These are phyloP conservation scores for Muntiacus reevesi DNA, from an alignment of 2,113 vertebrate genomes.

Conservation along the genomic window DNA sequence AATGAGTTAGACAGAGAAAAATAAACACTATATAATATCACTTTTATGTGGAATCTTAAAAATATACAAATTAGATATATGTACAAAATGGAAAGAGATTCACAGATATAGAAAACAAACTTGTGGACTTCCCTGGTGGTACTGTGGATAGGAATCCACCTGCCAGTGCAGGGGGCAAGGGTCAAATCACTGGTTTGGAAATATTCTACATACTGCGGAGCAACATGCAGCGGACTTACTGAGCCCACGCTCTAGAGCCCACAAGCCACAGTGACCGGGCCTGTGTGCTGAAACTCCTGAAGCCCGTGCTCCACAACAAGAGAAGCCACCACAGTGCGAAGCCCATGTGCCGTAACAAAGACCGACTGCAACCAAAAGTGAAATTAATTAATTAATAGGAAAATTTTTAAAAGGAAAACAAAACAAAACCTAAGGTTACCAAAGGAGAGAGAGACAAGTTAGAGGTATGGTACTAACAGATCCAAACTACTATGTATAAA, in stretches of 20 bases:
- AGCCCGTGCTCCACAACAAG: background rate
- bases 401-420: background rate
- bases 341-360: background rate
- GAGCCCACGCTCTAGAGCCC: background rate
- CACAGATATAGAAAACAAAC: background rate
- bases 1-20: background rate
- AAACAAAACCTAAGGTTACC: background rate
- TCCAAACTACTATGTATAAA: background rate
- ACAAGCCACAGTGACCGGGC: background rate
- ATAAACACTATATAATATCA: background rate
- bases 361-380: background rate
- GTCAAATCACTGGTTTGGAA: background rate
- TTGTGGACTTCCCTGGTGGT: background rate
- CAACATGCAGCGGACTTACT: accelerated
- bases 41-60: background rate
- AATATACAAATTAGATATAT: background rate
- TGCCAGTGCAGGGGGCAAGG: background rate
- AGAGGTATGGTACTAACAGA: background rate
- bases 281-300: background rate
- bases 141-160: background rate
- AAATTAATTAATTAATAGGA: background rate
- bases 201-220: background rate
- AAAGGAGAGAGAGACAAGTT: background rate
- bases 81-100: background rate
- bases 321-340: accelerated